These are phyloP conservation scores for Trachelus troglodyta DNA, from an alignment of 2,888 invertebrate species.

Conservation along the genomic window DNA sequence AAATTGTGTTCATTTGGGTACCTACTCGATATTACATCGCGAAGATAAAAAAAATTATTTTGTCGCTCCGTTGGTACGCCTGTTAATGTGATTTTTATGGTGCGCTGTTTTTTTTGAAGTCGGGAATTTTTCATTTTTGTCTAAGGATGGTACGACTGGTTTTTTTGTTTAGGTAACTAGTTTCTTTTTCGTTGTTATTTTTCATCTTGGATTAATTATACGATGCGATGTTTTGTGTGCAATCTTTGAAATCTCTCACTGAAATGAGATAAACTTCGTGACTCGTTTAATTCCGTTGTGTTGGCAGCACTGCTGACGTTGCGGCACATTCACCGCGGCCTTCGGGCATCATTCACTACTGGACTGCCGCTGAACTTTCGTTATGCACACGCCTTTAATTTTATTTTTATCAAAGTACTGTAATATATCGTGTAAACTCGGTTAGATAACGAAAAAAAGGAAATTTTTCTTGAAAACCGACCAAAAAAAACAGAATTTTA, in stretches of 20 bases:
- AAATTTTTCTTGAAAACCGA: too few relatives aligned
- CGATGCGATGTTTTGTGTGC: not conserved
- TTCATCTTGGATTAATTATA: not conserved
- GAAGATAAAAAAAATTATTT: not conserved
- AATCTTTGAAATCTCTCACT: not conserved
- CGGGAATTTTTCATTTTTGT: not conserved
- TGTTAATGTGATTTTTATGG: conserved; percentile 10
- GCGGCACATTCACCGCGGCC: conserved; percentile 54
- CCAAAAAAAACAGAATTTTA: too few relatives aligned
- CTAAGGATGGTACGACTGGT: not conserved
- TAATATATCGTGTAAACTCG: too few relatives aligned
- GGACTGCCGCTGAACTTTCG: conserved; percentile 57
- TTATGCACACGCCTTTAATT: conserved; percentile 57
- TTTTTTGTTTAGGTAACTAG: not conserved
- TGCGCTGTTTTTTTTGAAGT: too few relatives aligned
- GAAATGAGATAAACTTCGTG: not conserved
- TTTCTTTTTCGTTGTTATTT: not conserved
- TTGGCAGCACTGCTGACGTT: conserved; percentile 26
- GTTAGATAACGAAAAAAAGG: too few relatives aligned
- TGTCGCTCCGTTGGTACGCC: conserved; percentile 5
- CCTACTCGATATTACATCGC: too few relatives aligned
- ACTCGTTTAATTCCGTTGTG: not conserved
- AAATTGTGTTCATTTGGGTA: not conserved
- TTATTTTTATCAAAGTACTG: conserved; percentile 47
- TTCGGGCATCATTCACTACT: conserved; percentile 63